A percentile compares a stretch with the other conserved stretches of the same genome.
phyloP scores from a whole-genome alignment of 1,140 invertebrate genomes.

The Diorhabda elongata region DNA sequence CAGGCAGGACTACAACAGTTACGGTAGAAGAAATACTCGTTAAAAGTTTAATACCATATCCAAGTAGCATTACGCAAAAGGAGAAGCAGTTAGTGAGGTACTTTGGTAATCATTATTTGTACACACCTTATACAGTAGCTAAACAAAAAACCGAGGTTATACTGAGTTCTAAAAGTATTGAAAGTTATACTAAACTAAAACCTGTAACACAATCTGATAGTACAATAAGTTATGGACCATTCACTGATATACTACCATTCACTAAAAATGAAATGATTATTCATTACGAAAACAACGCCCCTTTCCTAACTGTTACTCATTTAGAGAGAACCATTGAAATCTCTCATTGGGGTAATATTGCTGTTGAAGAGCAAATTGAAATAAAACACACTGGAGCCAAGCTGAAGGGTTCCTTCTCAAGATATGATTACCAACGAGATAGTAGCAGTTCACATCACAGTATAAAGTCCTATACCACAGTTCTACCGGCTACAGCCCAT shows the following conservation, averaged over 20 bases:
- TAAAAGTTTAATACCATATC: slow-evolving; percentile 76
- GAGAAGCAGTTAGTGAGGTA: slow-evolving; percentile 92
- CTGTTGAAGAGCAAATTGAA: slow-evolving; percentile 92
- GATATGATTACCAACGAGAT: slow-evolving; percentile 93
- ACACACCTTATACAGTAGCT: slow-evolving; percentile 72
- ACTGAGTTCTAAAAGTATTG: slow-evolving; percentile 57
- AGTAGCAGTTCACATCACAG: slow-evolving; percentile 78
- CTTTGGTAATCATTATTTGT: slow-evolving; percentile 78
- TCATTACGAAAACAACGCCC: slow-evolving; percentile 96
- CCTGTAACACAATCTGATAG: slow-evolving; percentile 76
- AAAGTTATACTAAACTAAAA: slow-evolving; percentile 83
- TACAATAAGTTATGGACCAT: slow-evolving; percentile 82
- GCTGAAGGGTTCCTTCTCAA: slow-evolving; percentile 91
- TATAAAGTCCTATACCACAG: slow-evolving; percentile 88
- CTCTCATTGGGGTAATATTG: slow-evolving; percentile 99
- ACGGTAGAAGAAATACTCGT: slow-evolving; percentile 74
- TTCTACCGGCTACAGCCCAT: slow-evolving; percentile 76
- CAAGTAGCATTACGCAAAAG: slow-evolving; percentile 81
- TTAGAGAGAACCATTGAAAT: slow-evolving; percentile 89
- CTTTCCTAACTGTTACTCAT: slow-evolving; percentile 85
- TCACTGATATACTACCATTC: slow-evolving; percentile 62
- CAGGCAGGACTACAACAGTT: slow-evolving; percentile 57
- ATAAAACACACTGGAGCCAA: slow-evolving; percentile 88
- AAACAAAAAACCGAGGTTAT: slow-evolving; percentile 71
- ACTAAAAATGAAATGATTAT: slow-evolving; percentile 62